phyloP scores from a whole-genome alignment of 2,888 invertebrate genomes.

The Caenorhabditis macrosperma region DNA sequence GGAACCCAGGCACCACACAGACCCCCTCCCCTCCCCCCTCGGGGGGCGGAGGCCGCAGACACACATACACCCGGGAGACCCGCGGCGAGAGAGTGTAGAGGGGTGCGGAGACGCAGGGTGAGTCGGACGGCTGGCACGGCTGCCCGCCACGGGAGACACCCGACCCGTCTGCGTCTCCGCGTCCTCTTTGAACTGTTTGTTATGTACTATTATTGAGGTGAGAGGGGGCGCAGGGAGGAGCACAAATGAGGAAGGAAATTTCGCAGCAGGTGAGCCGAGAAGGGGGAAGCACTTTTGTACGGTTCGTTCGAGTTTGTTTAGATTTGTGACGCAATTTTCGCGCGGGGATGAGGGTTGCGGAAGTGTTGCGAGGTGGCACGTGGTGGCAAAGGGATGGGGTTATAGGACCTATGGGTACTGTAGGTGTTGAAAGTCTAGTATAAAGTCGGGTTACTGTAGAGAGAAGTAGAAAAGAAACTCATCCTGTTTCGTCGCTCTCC shows the following conservation, averaged over 20 bases:
- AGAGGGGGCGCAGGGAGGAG: constrained; percentile 26
- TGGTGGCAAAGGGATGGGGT: not conserved
- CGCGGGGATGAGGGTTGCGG: constrained; percentile 13
- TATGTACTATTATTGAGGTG: constrained; percentile 39
- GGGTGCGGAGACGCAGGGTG: constrained; percentile 39
- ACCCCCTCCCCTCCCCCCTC: not conserved
- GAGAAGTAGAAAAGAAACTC: not conserved
- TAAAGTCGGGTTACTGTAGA: too few relatives aligned
- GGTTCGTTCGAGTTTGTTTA: constrained; percentile 28
- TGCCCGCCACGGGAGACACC: constrained; percentile 8
- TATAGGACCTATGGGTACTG: not conserved
- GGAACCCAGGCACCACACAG: constrained; percentile 46
- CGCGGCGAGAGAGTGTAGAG: not conserved
- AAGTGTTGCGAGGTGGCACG: not conserved
- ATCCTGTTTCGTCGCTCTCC: not conserved
- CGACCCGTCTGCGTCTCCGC: constrained; percentile 1
- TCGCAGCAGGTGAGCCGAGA: too few relatives aligned
- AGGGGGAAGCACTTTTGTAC: constrained; percentile 39
- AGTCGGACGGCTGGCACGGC: constrained; percentile 42
- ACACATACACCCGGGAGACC: not conserved
- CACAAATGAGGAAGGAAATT: constrained; percentile 31
- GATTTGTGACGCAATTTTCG: constrained; percentile 37
- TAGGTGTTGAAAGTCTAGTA: not conserved
- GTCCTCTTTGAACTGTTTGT: not conserved
- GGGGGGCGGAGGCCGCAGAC: constrained; percentile 16